phyloP scores from a whole-genome alignment of 1,140 invertebrate genomes.

The Spodoptera frugiperda region DNA sequence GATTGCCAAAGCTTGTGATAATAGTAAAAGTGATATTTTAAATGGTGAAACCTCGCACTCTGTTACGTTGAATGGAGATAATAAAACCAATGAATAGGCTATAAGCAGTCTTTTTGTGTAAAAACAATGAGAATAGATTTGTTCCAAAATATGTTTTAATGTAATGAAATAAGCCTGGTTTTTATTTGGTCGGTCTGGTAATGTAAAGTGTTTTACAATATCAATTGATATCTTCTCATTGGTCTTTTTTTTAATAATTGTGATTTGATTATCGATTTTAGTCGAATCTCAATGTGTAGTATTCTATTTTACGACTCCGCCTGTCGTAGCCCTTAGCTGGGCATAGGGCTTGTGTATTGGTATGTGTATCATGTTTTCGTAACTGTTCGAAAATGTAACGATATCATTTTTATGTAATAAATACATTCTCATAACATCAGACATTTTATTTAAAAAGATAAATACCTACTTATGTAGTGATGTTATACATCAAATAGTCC shows the following conservation, averaged over 20 bases:
- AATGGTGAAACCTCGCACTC: conserved; percentile 9
- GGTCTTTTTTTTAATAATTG: background rate
- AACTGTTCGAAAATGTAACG: background rate
- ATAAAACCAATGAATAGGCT: conserved; percentile 10
- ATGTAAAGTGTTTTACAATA: no score
- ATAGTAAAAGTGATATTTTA: conserved; percentile 21
- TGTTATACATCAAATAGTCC: no score
- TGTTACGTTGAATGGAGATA: conserved; percentile 13
- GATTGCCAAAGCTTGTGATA: background rate
- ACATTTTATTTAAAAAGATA: no score
- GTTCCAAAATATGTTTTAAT: no score
- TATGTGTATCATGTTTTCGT: background rate
- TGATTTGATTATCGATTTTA: background rate
- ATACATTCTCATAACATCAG: no score
- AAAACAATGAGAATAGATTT: no score
- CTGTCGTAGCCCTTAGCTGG: background rate
- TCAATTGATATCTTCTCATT: no score
- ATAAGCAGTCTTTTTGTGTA: background rate
- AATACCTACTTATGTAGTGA: no score
- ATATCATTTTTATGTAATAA: background rate
- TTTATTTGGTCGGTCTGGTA: no score
- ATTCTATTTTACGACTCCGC: background rate
- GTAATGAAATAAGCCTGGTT: no score
- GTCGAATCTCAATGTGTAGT: background rate
- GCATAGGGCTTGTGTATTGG: background rate